phyloP scores from a whole-genome alignment of 2,888 invertebrate genomes.

The Drosophila sordidapex region DNA sequence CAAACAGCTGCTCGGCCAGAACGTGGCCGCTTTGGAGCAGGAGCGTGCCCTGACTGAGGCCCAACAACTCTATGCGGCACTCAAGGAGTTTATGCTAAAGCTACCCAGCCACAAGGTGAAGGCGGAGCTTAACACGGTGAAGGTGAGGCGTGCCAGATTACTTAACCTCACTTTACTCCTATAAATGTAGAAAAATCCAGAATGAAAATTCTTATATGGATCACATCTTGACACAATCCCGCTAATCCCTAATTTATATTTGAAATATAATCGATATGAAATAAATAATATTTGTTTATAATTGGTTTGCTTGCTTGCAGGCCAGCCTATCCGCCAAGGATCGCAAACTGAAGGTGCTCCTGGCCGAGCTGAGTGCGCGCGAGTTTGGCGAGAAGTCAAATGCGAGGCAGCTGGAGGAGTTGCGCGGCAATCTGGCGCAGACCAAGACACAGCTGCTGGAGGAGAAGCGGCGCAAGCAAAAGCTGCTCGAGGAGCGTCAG shows the following conservation, averaged over 20 bases:
- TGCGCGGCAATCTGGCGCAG: slow-evolving; percentile 76
- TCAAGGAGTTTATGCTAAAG: slow-evolving; percentile 84
- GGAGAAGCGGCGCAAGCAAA: slow-evolving; percentile 82
- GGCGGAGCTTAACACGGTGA: slow-evolving; percentile 82
- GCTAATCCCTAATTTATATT: not conserved
- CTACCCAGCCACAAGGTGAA: slow-evolving; percentile 83
- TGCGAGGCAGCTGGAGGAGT: slow-evolving; percentile 74
- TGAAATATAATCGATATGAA: slow-evolving; percentile 11
- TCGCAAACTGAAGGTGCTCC: slow-evolving; percentile 82
- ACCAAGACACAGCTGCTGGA: slow-evolving; percentile 80
- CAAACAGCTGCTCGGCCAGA: slow-evolving; percentile 82
- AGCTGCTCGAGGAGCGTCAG: slow-evolving; percentile 82
- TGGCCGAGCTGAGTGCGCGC: slow-evolving; percentile 81
- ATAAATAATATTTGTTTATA: not conserved
- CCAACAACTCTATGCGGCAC: slow-evolving; percentile 80
- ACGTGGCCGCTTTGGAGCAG: slow-evolving; percentile 79
- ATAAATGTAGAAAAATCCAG: too few species aligned
- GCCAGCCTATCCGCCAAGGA: slow-evolving; percentile 80
- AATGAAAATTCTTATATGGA: not conserved
- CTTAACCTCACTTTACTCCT: not conserved
- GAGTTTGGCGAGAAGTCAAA: slow-evolving; percentile 81
- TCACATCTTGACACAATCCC: not conserved
- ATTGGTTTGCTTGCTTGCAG: slow-evolving; percentile 47
- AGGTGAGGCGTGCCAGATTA: slow-evolving; percentile 60
- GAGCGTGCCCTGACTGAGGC: slow-evolving; percentile 82